A percentile compares a stretch with the other conserved stretches of the same genome.
These are phyloP conservation scores for Copsychus sechellarum DNA, from an alignment of 2,113 vertebrate species.

Conservation along the genomic window DNA sequence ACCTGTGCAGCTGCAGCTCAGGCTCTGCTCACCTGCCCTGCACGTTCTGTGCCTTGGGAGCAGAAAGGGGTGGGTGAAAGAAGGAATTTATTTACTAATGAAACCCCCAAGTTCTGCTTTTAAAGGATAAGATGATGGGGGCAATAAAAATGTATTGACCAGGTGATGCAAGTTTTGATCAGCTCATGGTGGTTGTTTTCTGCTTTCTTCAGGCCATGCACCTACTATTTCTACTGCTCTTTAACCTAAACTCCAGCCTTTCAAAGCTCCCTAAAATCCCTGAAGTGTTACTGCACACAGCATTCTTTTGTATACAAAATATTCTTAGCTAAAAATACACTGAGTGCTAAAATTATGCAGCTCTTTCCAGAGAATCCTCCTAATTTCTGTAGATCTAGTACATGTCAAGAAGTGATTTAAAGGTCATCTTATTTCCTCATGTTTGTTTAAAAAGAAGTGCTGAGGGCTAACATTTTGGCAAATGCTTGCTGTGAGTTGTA, in stretches of 20 bases:
- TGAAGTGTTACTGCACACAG: neutral
- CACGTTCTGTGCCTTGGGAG: neutral
- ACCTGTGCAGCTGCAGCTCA: neutral
- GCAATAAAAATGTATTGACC: neutral
- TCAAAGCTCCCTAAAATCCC: neutral
- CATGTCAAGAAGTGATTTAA: conserved; percentile 24
- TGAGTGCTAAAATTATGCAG: conserved; percentile 17
- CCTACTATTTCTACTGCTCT: neutral
- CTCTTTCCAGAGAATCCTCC: conserved; percentile 38
- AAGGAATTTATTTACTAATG: neutral
- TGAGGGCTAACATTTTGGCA: conserved; percentile 14
- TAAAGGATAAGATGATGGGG: neutral
- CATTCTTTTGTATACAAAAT: neutral
- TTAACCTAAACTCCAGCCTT: neutral
- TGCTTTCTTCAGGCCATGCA: neutral
- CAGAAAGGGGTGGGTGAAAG: neutral
- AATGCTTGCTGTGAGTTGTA: neutral
- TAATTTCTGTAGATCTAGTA: conserved; percentile 40
- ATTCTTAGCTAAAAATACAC: conserved; percentile 51
- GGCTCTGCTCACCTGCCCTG: neutral
- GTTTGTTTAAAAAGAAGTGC: conserved; percentile 33
- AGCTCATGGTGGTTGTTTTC: neutral
- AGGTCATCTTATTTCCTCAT: conserved; percentile 45
- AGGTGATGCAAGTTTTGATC: neutral
- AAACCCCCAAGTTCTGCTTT: neutral